phyloP scores from a whole-genome alignment of 2,113 vertebrate species.

The Tetrax tetrax region DNA sequence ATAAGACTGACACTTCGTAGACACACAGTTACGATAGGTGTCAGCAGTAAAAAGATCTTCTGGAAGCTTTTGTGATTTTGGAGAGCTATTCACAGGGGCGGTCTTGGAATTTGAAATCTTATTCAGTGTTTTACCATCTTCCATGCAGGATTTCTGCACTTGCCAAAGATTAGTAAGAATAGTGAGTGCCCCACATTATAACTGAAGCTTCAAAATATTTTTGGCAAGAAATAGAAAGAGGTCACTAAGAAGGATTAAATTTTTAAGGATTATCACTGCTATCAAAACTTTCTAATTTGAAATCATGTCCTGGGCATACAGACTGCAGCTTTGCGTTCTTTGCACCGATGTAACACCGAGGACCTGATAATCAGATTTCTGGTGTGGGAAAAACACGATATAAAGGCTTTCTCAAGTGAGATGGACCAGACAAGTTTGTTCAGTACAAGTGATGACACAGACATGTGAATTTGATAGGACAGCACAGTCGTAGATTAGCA shows the following conservation, averaged over 20 bases:
- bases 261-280: background rate
- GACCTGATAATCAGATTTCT: background rate
- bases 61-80: background rate
- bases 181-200: background rate
- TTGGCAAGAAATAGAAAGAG: background rate
- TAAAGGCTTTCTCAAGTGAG: background rate
- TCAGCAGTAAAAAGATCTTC: background rate
- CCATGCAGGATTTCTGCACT: background rate
- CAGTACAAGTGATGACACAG: background rate
- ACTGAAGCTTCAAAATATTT: background rate
- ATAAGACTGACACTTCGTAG: fast-evolving
- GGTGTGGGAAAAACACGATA: background rate
- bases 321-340: background rate
- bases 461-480: background rate
- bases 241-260: background rate
- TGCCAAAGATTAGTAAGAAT: background rate
- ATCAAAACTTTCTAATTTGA: background rate
- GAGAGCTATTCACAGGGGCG: background rate
- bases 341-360: background rate
- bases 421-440: background rate
- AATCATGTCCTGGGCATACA: background rate
- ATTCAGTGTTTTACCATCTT: background rate
- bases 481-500: background rate
- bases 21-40: fast-evolving
- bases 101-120: background rate